These are phyloP conservation scores for Myotis davidii DNA, from an alignment of 2,113 vertebrate species.

Conservation along the genomic window DNA sequence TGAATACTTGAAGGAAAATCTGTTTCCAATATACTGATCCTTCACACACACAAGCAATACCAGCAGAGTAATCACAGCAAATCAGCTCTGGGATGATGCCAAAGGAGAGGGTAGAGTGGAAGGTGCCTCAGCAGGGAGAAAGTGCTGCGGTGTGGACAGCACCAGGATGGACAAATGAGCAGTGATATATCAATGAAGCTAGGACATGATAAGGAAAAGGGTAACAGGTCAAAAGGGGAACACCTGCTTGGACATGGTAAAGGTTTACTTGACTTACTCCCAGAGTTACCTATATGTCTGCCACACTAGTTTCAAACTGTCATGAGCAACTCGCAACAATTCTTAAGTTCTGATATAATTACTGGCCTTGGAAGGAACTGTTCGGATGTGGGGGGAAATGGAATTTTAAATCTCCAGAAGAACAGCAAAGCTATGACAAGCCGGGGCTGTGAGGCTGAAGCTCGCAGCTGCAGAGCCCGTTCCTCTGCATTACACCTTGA, in stretches of 20 bases:
- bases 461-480: not conserved
- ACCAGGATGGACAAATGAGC: not conserved
- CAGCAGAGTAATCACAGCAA: not conserved
- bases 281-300: constrained; percentile 33
- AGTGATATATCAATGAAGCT: not conserved
- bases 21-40: not conserved
- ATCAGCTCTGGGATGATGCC: not conserved
- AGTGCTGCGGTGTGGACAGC: not conserved
- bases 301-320: constrained; percentile 15
- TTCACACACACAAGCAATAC: not conserved
- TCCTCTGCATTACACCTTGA: constrained; percentile 55
- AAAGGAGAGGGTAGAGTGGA: not conserved
- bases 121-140: not conserved
- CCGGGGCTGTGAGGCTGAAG: not conserved
- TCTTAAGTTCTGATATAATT: not conserved
- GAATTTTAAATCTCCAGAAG: not conserved
- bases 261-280: not conserved
- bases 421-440: not conserved
- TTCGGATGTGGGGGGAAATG: not conserved
- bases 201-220: not conserved
- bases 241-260: not conserved
- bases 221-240: not conserved
- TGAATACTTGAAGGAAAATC: not conserved
- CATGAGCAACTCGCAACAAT: not conserved
- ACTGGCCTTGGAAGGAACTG: not conserved